Evolutionary conservation across 2,113 vertebrate species (phyloP).

Genomic region (Zeus faber): DNA sequence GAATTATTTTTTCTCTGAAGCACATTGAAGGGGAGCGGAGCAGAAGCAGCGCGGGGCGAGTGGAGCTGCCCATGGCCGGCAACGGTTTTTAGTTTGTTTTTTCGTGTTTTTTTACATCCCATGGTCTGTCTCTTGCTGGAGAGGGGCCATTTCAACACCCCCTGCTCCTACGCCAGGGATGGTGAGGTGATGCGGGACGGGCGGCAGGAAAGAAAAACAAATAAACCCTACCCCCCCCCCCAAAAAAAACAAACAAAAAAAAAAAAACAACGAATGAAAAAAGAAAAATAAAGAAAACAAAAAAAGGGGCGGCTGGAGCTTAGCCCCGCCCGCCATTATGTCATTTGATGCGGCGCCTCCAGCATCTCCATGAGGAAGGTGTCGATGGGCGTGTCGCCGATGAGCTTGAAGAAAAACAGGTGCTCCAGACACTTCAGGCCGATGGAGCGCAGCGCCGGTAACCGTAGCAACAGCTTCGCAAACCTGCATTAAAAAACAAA

Average conservation of each 20-base stretch:
- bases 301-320: conserved; percentile 7
- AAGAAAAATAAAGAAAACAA: too few relatives aligned
- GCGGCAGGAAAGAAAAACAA: background rate
- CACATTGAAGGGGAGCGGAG: conserved; percentile 10
- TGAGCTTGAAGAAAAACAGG: conserved; percentile 99
- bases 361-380: conserved; percentile 99
- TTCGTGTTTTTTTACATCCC: too few relatives aligned
- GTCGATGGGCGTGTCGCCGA: conserved; percentile 98
- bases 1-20: conserved; percentile 38
- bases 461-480: conserved; percentile 92
- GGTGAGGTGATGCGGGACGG: background rate
- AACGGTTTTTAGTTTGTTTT: too few relatives aligned
- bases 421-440: conserved; percentile 98
- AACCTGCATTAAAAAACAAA: conserved; percentile 78
- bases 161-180: too few relatives aligned
- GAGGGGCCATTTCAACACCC: background rate
- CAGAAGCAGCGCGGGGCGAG: too few relatives aligned
- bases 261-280: too few relatives aligned
- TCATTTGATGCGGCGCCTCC: conserved; percentile 97
- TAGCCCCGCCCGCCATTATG: conserved; percentile 72
- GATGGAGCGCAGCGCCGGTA: conserved; percentile 95
- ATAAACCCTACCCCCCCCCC: conserved; percentile 22
- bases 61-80: too few relatives aligned
- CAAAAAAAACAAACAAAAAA: too few relatives aligned
- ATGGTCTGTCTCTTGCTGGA: conserved; percentile 46